Percentiles rank a stretch among this genome's conserved stretches.
These are phyloP conservation scores for Actinia tenebrosa DNA, from an alignment of 64 coral and sea anemone species.

Conservation along the genomic window DNA sequence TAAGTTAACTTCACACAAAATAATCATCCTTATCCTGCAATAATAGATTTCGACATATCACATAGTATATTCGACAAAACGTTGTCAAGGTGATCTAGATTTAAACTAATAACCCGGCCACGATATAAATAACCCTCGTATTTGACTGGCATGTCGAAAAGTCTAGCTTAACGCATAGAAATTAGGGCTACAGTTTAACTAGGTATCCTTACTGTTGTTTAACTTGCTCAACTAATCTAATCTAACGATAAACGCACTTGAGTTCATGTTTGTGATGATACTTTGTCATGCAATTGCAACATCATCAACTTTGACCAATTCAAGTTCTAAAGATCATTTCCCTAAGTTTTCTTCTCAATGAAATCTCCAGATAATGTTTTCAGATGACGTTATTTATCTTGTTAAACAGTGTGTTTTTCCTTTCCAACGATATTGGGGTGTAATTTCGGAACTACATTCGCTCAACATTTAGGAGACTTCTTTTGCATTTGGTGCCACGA, in stretches of 20 bases:
- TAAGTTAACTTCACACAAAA: not conserved
- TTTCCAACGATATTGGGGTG: no score
- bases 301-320: not conserved
- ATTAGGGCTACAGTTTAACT: not conserved
- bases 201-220: not conserved
- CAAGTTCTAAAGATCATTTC: no score
- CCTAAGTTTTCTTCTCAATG: no score
- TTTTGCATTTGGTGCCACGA: no score
- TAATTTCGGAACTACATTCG: no score
- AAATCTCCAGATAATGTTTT: no score
- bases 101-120: not conserved
- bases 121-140: not conserved
- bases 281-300: not conserved
- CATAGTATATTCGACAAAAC: not conserved
- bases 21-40: not conserved
- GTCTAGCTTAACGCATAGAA: not conserved
- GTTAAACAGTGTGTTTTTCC: no score
- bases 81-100: not conserved
- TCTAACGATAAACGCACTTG: not conserved
- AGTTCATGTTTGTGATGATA: not conserved
- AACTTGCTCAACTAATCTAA: not conserved
- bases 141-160: not conserved
- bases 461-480: no score
- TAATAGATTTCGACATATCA: not conserved
- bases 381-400: no score